phyloP scores from a whole-genome alignment of 2,113 vertebrate species.

The Lepus europaeus region DNA sequence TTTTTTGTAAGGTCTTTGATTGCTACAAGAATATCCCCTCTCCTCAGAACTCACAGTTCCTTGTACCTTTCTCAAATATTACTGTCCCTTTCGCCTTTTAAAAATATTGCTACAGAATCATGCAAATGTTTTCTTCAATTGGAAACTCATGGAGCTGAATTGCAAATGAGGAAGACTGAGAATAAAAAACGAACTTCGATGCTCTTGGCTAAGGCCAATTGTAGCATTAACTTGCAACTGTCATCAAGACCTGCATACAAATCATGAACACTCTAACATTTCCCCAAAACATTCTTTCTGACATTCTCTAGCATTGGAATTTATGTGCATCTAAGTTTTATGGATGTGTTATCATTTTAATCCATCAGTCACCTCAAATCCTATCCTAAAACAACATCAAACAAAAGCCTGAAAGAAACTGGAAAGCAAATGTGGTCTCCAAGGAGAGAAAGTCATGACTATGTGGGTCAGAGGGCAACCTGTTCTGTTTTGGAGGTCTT shows the following conservation, averaged over 20 bases:
- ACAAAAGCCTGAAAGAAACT: constrained; percentile 55
- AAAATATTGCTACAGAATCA: constrained; percentile 65
- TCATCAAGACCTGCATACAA: constrained; percentile 51
- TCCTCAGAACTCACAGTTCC: neutral
- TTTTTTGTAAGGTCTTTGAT: neutral
- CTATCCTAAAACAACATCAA: constrained; percentile 18
- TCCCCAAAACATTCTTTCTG: constrained; percentile 45
- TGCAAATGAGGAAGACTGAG: constrained; percentile 49
- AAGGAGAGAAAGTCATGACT: constrained; percentile 17
- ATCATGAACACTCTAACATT: constrained; percentile 2
- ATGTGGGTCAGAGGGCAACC: constrained; percentile 30
- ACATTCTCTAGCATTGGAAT: constrained; percentile 22
- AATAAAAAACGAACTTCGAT: constrained; percentile 58
- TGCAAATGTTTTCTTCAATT: constrained; percentile 63
- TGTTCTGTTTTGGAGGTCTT: constrained; percentile 38
- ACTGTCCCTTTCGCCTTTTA: constrained; percentile 50
- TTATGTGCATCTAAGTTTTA: constrained; percentile 49
- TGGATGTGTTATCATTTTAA: constrained; percentile 53
- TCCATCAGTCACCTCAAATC: constrained; percentile 47
- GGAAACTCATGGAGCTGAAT: constrained; percentile 49
- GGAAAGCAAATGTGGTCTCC: constrained; percentile 37
- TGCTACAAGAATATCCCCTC: neutral
- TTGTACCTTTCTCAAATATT: constrained; percentile 43
- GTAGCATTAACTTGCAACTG: constrained; percentile 1
- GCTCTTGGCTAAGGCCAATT: constrained; percentile 57